These are phyloP conservation scores for Virgularia gustaviana DNA, from an alignment of 92 coral and sea anemone species.

Conservation along the genomic window DNA sequence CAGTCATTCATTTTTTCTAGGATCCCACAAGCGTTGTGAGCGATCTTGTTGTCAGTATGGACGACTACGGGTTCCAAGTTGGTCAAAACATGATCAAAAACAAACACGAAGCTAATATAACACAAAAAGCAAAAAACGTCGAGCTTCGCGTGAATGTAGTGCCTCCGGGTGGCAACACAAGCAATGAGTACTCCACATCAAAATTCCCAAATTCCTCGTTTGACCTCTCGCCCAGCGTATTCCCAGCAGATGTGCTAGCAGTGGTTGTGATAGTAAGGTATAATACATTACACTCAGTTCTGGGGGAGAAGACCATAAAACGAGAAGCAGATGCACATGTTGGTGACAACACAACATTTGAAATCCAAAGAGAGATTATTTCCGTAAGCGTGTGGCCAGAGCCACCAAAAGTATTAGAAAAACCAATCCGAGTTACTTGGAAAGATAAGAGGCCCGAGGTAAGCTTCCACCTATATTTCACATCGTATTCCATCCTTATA, in stretches of 20 bases:
- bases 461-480: no score
- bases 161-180: neutral
- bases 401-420: neutral
- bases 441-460: constrained; percentile 1
- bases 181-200: neutral
- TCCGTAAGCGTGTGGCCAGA: constrained; percentile 28
- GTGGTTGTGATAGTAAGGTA: constrained; percentile 13
- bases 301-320: neutral
- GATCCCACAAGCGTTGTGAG: neutral
- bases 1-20: no score
- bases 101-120: neutral
- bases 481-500: no score
- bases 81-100: constrained; percentile 10
- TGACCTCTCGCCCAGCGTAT: constrained; percentile 13
- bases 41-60: neutral
- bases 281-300: constrained; percentile 6
- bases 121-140: constrained; percentile 2
- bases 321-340: neutral
- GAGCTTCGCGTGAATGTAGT: neutral
- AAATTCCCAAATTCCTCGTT: constrained; percentile 4
- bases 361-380: neutral
- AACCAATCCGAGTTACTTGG: constrained; percentile 31
- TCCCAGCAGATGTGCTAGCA: neutral
- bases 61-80: constrained; percentile 19
- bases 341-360: no score